Percentiles rank a stretch among this genome's conserved stretches.
phyloP scores from a whole-genome alignment of 2,888 invertebrate genomes.

The Orthosia gracilis region DNA sequence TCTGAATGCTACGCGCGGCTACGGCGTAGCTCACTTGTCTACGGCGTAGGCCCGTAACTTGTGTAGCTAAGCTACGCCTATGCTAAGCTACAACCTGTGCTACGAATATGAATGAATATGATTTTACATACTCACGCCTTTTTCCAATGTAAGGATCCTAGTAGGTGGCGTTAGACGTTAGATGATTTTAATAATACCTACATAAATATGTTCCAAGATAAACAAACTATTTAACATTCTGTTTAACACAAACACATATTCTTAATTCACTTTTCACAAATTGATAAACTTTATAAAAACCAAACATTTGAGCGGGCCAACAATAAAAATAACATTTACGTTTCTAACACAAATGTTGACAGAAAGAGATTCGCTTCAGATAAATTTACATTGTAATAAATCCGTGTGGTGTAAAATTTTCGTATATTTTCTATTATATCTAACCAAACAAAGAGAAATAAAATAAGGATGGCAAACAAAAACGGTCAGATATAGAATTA shows the following conservation, averaged over 20 bases:
- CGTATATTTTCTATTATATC: conserved; percentile 66
- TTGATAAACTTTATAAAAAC: conserved; percentile 53
- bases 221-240: conserved; percentile 21
- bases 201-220: neutral
- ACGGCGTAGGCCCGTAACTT: conserved; percentile 53
- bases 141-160: too few relatives aligned
- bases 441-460: conserved; percentile 65
- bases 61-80: conserved; percentile 45
- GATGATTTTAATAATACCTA: conserved; percentile 1
- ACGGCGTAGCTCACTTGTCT: conserved; percentile 57
- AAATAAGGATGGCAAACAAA: conserved; percentile 57
- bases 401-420: conserved; percentile 65
- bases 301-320: conserved; percentile 36
- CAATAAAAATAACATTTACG: conserved; percentile 59
- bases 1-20: conserved; percentile 38
- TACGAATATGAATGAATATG: neutral
- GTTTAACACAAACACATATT: conserved; percentile 42
- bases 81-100: neutral
- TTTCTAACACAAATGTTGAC: conserved; percentile 64
- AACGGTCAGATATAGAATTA: conserved; percentile 62
- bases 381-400: conserved; percentile 70
- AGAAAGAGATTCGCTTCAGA: conserved; percentile 66
- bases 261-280: conserved; percentile 54
- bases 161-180: too few relatives aligned
- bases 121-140: neutral